Evolutionary conservation across 2,888 invertebrate species (phyloP).

Genomic region (Candidula unifasciata): DNA sequence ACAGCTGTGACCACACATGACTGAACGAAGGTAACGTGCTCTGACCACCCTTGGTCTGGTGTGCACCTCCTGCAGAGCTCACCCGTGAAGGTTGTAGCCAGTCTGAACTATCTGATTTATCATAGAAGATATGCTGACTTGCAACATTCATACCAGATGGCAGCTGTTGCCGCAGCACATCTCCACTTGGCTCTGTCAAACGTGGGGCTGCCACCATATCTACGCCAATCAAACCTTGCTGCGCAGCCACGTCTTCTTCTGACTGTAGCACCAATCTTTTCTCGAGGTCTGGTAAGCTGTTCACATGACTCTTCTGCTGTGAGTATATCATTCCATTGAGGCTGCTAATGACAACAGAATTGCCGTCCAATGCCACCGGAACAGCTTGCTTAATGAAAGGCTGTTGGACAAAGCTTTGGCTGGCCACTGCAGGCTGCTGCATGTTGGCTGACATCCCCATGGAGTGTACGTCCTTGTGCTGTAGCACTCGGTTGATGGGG

Average conservation of each 20-base stretch:
- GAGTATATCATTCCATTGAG: constrained; percentile 44
- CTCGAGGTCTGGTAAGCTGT: constrained; percentile 38
- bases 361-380: constrained; percentile 35
- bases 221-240: constrained; percentile 41
- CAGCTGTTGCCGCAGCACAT: constrained; percentile 36
- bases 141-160: constrained; percentile 3
- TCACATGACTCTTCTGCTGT: constrained; percentile 32
- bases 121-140: constrained; percentile 35
- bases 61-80: not conserved
- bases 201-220: constrained; percentile 42
- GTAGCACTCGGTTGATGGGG: constrained; percentile 32
- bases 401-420: constrained; percentile 40
- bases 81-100: constrained; percentile 41
- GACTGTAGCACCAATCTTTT: constrained; percentile 41
- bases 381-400: constrained; percentile 42
- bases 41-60: constrained; percentile 46
- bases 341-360: constrained; percentile 32
- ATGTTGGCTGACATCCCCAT: constrained; percentile 34
- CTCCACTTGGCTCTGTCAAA: constrained; percentile 31
- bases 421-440: constrained; percentile 46
- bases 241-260: constrained; percentile 23
- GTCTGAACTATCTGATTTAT: constrained; percentile 32
- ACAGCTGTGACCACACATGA: constrained; percentile 63
- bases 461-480: constrained; percentile 47
- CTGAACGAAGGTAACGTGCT: constrained; percentile 68